These are phyloP conservation scores for Orientallactaga sibirica DNA, from an alignment of 2,797 vertebrate genomes.

Conservation along the genomic window DNA sequence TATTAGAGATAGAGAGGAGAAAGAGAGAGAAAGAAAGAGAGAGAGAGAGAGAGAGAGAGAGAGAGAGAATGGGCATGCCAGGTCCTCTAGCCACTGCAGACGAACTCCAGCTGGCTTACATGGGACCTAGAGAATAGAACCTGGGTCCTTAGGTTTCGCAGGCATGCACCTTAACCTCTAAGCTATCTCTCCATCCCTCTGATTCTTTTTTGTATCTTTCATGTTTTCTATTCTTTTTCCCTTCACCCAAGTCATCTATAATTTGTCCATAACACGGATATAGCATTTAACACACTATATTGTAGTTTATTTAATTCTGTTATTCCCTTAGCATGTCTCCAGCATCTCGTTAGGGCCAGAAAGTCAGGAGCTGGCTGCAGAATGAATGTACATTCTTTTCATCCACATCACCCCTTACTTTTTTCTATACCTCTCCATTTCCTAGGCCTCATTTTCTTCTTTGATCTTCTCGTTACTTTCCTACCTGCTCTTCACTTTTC, in stretches of 20 bases:
- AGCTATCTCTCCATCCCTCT: too few species aligned
- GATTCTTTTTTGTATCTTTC: background rate
- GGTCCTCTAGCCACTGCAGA: too few species aligned
- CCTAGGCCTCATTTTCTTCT: background rate
- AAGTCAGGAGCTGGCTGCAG: background rate
- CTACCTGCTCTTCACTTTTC: background rate
- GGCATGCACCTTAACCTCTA: too few species aligned
- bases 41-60: too few species aligned
- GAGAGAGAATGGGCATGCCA: too few species aligned
- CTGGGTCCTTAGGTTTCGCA: too few species aligned
- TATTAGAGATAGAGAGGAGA: too few species aligned
- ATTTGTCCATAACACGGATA: background rate
- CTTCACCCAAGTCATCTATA: background rate
- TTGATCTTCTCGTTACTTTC: background rate
- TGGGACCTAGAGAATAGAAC: too few species aligned
- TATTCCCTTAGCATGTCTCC: background rate
- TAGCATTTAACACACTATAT: background rate
- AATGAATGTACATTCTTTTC: background rate
- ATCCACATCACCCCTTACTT: background rate
- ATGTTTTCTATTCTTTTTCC: background rate
- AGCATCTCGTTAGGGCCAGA: background rate
- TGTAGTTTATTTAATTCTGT: background rate
- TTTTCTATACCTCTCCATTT: background rate
- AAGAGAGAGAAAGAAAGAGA: too few species aligned
- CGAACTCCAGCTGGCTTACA: too few species aligned